These are phyloP conservation scores for Solenopsis fugax DNA, from an alignment of 1,140 invertebrate genomes.

Conservation along the genomic window DNA sequence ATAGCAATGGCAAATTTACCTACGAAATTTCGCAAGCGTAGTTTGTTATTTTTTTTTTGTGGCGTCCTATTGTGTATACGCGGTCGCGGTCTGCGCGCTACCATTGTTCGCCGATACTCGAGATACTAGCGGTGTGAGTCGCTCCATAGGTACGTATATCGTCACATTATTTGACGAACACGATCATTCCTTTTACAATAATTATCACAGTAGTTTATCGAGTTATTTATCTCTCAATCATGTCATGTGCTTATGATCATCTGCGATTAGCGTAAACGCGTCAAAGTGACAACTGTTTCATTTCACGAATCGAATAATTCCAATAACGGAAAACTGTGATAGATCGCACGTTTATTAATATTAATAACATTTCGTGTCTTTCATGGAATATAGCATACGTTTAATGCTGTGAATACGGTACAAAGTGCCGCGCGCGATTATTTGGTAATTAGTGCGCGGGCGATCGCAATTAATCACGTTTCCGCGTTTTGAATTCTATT, in stretches of 20 bases:
- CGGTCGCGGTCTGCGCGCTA: not conserved
- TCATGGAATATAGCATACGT: not conserved
- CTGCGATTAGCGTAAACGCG: not conserved
- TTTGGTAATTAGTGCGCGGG: not conserved
- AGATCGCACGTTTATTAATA: not conserved
- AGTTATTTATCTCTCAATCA: not conserved
- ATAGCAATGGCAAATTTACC: not conserved
- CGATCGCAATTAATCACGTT: conserved; percentile 2
- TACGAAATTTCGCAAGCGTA: not conserved
- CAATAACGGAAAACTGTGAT: not conserved
- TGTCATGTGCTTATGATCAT: not conserved
- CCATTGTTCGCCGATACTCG: not conserved
- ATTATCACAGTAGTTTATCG: not conserved
- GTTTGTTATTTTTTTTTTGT: not conserved
- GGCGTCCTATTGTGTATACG: not conserved
- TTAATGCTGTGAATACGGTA: not conserved
- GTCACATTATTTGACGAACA: too few relatives aligned
- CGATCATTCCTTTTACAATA: not conserved
- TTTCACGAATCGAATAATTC: conserved; percentile 4
- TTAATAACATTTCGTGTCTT: conserved; percentile 7
- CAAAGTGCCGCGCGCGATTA: not conserved
- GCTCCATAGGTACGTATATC: not conserved
- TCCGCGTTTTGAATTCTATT: too few relatives aligned
- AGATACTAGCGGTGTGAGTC: not conserved
- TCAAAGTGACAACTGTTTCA: not conserved